Evolutionary conservation across 2,888 invertebrate genomes (phyloP), one percentile per base, ranked within the genome.

Genomic region (Euplexia lucipara): DNA sequence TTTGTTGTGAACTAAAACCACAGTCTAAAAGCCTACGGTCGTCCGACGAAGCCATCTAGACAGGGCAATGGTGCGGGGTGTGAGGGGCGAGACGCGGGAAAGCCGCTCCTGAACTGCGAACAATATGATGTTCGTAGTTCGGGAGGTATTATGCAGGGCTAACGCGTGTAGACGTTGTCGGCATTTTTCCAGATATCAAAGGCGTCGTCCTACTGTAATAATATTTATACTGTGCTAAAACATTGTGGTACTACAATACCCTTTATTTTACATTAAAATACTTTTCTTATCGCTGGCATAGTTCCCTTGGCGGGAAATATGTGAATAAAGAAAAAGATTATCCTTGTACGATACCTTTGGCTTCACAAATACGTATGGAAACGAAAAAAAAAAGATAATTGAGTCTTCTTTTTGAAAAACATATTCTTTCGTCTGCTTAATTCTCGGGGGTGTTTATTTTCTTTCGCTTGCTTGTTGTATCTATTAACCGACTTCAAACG

Each of bases 301-400:
- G 22, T 41, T 41, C 18, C 26, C 53, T 53, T 18, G n/a, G n/a
- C 7, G 8, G n/a, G 18, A 34, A 39, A 39, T 42, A 26, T 39
- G 32, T 39, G 37, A 14, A 45, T 22, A 16, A 47, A 32, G 30
- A n/a, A 34, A 37, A 65, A 48, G 30, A 61, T 48, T 61, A 37
- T 48, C 51, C 66, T 51, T 12, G 5, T 62, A 32, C 64, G 1
- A 10, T 48, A 65, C 14, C 14, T 54, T 2, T 16, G 9, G 6
- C 9, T 16, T 14, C 3, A 3, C 26, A 26, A 26, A 26, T 5
- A 3, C 26, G 26, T 14, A 22, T 30, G 20, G 14, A 20, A 64
- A 47, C 18, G 26, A 5, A 18, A 64, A 32, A 16, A 10, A 39
- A 62, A n/a, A n/a, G n/a, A 65, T 37, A 64, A 45, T 4, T 14